These are phyloP conservation scores for Borostomias antarcticus DNA, from an alignment of 2,797 vertebrate species.

Conservation along the genomic window DNA sequence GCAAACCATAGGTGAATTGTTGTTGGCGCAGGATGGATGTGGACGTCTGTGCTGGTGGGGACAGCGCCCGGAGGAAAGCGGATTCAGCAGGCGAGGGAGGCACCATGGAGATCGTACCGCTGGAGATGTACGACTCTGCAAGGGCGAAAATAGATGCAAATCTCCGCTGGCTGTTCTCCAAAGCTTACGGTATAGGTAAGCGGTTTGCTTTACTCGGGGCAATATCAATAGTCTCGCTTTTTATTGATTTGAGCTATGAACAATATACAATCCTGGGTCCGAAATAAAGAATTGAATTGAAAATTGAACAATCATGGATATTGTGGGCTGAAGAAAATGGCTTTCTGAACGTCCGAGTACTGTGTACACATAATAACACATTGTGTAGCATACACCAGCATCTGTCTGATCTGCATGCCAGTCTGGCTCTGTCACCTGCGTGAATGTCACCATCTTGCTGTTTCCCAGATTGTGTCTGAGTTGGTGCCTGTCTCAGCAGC, in stretches of 20 bases:
- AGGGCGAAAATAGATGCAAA: conserved; percentile 97
- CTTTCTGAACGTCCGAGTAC: too few species aligned
- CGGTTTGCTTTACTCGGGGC: too few species aligned
- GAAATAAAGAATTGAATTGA: too few species aligned
- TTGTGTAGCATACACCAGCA: neutral
- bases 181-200: conserved; percentile 93
- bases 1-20: neutral
- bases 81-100: conserved; percentile 69
- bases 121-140: conserved; percentile 93
- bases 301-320: too few species aligned
- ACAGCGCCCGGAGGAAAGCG: conserved; percentile 84
- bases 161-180: conserved; percentile 95
- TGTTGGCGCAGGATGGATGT: conserved; percentile 82
- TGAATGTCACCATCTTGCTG: neutral
- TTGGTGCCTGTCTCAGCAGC: neutral
- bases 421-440: neutral
- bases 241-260: too few species aligned
- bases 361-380: neutral
- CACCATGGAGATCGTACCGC: conserved; percentile 82
- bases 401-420: neutral
- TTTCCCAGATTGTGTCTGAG: neutral
- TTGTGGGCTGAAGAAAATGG: too few species aligned
- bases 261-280: too few species aligned
- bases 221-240: too few species aligned
- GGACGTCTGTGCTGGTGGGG: conserved; percentile 79